Evolutionary conservation across 1,140 invertebrate genomes (phyloP), one percentile per base, ranked within the genome.

Genomic region (Oreohelix idahoensis): DNA sequence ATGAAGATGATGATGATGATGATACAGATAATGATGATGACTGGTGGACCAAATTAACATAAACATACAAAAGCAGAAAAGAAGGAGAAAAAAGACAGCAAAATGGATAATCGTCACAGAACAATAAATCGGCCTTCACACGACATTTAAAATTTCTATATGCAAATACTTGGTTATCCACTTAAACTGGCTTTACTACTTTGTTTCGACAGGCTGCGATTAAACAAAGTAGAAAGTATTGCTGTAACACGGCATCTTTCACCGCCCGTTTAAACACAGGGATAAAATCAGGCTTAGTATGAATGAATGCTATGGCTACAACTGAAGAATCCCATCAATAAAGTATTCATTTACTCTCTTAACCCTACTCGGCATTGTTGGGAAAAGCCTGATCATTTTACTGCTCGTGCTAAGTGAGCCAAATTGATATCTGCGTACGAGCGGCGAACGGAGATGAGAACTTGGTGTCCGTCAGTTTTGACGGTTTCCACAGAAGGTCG

Each of bases 381-480:
- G n/a, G 0, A 32, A 35, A 5, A 35, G 63, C 63, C 29, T 8
- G 63, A 32, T 66, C 63, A 32, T 29, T 32, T 66, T 66, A 32
- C 63, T 32, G n/a, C 29, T 17, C 5, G 1, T 32, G 63, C 17
- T 66, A 66, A 66, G n/a, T 29, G 63, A 66, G 29, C 63, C 17
- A 66, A 66, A 32, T 66, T 66, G 63, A 66, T 66, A 66, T 32
- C 63, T 66, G 63, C 29, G 63, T n/a, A 66, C 29, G 63, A 15
- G 26, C 15, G 63, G 17, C 5, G 17, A 23, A 15, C 53, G 10
- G 53, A 23, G 53, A 15, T n/a, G 26, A 58, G 15, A 58, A 23
- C 17, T 5, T n/a, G 23, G 53, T 20, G 10, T n/a, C 26, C 20
- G 15, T 58, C 23, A 5, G 23, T 58, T 58, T 4, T n/a, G 20